Base-by-base conservation (phyloP, 2,888 invertebrate species). In the Lepidochitona cinerea region DNA sequence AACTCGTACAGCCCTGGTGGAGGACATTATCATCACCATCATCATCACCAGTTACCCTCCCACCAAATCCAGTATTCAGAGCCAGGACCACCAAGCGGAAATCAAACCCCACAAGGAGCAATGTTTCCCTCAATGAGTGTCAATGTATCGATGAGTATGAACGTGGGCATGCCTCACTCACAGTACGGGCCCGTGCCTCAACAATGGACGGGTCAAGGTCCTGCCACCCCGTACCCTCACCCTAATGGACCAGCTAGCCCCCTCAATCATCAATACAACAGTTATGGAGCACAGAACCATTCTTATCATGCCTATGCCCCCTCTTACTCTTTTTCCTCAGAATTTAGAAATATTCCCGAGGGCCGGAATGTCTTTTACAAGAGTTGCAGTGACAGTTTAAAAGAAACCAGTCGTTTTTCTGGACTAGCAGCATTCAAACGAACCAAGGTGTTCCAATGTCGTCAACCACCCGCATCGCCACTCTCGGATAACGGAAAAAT, bases 131-230 rank as follows among this genome's bases (percentile, higher is more conserved):
- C 96, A 86, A 97, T 98, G 97, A 96, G 96, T 87, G 97, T 98
- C 81, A 98, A 98, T 89, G 97, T 98, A 0, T 96, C 96, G 83
- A 98, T 98, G 97, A 97, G 97, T 90, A 98, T 98, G 97, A 97
- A 97, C 73, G 97, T 97, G 95, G 96, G 96, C 74, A 91, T 92
- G 72, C 91, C 92, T 14, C 81, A 84, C 6, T 80, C 79, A 74
- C 79, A 79, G 73, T 77, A 78, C 29, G n/a, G n/a, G n/a, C 79
- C 81, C 37, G 79, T 80, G 1, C 70, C 73, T 9, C 83, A 84
- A 68, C 84, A 84, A 52, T 84, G 83, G 83, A 76, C 77, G 73
- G 37, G 78, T 7, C 70, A 78, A 18, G 35, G 66, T 14, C 36
- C 36, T 18, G 71, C 23, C 37, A 70, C 75, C 6, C 79, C 78